Percentiles rank a stretch among this genome's conserved stretches.
Evolutionary conservation across 2,888 invertebrate genomes (phyloP).

Genomic region (Agriotes lineatus): DNA sequence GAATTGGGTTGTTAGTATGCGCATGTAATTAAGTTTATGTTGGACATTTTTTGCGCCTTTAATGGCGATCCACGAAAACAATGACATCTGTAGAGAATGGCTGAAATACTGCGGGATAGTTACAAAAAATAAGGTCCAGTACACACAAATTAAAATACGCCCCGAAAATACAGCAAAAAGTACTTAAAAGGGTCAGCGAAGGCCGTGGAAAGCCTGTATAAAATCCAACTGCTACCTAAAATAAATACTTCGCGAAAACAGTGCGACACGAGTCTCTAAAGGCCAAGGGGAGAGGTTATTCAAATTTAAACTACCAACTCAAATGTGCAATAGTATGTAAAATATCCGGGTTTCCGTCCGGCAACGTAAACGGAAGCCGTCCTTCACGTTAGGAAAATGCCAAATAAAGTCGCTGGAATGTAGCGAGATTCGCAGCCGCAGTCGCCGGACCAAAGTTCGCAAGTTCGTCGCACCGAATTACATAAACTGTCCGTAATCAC

Average conservation of each 20-base stretch:
- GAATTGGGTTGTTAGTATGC: too few relatives aligned
- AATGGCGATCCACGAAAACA: too few relatives aligned
- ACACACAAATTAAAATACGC: too few relatives aligned
- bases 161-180: too few relatives aligned
- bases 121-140: too few relatives aligned
- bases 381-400: too few relatives aligned
- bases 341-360: constrained; percentile 9
- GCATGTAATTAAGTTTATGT: too few relatives aligned
- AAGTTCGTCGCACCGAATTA: not conserved
- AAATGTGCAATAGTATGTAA: constrained; percentile 11
- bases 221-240: not conserved
- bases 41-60: too few relatives aligned
- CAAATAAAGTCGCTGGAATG: not conserved
- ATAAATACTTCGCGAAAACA: not conserved
- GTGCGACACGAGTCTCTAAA: not conserved
- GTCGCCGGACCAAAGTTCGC: not conserved
- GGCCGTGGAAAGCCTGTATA: too few relatives aligned
- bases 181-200: too few relatives aligned
- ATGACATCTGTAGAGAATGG: too few relatives aligned
- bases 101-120: too few relatives aligned
- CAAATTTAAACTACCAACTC: constrained; percentile 1
- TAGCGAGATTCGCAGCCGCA: not conserved
- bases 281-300: not conserved
- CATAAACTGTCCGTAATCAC: constrained; percentile 6
- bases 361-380: constrained; percentile 2